A percentile compares a stretch with the other conserved stretches of the same genome.
phyloP scores from a whole-genome alignment of 2,113 vertebrate species.

The Piaya cayana region DNA sequence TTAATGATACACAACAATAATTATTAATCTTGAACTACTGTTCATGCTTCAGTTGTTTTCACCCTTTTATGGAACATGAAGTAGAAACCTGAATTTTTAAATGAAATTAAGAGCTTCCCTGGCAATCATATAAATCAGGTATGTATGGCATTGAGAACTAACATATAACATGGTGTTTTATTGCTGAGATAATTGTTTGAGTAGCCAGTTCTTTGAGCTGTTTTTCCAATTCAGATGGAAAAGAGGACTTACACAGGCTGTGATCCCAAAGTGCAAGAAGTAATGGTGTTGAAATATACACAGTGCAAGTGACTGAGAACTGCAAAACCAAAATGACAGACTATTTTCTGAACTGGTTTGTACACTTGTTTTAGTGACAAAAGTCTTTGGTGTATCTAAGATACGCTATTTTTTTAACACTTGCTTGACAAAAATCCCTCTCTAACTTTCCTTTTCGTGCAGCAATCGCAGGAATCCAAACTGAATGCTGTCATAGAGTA shows the following conservation, averaged over 20 bases:
- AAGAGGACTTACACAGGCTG: not conserved
- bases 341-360: not conserved
- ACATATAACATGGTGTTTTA: rapidly evolving
- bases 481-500: not conserved
- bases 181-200: not conserved
- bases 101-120: not conserved
- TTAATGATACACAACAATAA: rapidly evolving
- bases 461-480: not conserved
- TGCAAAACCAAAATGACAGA: not conserved
- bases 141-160: not conserved
- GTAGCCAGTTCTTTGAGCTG: not conserved
- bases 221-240: not conserved
- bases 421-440: not conserved
- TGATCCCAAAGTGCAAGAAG: not conserved
- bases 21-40: not conserved
- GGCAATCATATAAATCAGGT: not conserved
- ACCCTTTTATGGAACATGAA: not conserved
- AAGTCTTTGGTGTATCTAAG: not conserved
- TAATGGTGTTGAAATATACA: not conserved
- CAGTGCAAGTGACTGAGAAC: not conserved
- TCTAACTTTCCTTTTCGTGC: not conserved
- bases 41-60: not conserved
- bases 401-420: not conserved
- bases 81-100: not conserved
- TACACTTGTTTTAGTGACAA: not conserved